Conservation (phyloP, 2,113 vertebrate genomes). For the Orthonyx spaldingii region DNA sequence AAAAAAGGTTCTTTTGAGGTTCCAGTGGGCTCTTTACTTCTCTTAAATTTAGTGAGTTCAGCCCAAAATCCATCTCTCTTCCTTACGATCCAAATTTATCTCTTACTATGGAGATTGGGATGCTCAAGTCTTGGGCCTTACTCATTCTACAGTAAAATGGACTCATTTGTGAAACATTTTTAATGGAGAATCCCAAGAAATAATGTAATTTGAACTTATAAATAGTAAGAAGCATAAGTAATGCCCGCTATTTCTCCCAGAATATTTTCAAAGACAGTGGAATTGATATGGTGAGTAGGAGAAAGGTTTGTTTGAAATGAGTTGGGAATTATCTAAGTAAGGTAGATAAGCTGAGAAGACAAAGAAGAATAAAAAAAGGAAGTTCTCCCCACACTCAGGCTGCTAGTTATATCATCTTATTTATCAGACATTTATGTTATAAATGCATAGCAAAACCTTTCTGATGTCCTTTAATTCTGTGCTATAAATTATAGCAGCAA, state of each 20-base stretch:
- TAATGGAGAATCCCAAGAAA: not conserved
- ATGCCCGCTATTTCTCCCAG: fast-evolving
- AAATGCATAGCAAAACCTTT: not conserved
- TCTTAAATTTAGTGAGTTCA: not conserved
- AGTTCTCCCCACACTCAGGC: not conserved
- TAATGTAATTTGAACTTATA: not conserved
- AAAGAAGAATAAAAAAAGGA: not conserved
- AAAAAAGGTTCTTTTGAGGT: not conserved
- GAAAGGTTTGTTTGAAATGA: not conserved
- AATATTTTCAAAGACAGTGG: not conserved
- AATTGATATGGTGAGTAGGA: not conserved
- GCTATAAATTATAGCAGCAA: not conserved
- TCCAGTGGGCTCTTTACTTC: not conserved
- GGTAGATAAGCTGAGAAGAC: not conserved
- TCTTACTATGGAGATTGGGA: not conserved
- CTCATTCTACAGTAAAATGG: not conserved
- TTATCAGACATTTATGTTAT: not conserved
- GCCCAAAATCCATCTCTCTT: not conserved
- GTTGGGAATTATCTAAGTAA: not conserved
- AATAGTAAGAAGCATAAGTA: not conserved
- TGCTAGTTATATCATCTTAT: not conserved
- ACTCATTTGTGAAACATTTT: not conserved
- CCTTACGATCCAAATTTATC: not conserved
- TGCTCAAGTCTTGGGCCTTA: not conserved
- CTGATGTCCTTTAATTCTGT: not conserved